Percentiles rank a stretch among this genome's conserved stretches.
Conservation (phyloP, 1,140 invertebrate species). For the Meloidogyne floridensis region DNA sequence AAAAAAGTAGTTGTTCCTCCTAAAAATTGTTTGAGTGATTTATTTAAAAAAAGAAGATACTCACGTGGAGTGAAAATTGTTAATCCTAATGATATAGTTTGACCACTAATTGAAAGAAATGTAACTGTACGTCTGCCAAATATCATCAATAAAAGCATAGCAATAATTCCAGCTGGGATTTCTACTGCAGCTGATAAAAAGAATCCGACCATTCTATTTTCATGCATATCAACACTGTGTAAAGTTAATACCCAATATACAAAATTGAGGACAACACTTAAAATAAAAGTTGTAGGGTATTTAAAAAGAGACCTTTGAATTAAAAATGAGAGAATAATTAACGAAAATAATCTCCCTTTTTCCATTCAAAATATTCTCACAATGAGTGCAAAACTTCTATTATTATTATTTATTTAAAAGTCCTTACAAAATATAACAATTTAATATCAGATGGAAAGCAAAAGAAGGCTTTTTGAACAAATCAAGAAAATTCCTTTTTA, state of each 20-base stretch:
- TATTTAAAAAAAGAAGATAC: neutral
- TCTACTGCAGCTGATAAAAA: constrained; percentile 53
- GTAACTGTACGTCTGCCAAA: constrained; percentile 48
- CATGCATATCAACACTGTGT: constrained; percentile 51
- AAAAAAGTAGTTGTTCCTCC: constrained; percentile 37
- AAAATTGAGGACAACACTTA: constrained; percentile 47
- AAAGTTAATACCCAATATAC: constrained; percentile 52
- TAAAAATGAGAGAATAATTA: too few species aligned
- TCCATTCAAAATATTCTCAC: too few species aligned
- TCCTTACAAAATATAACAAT: constrained; percentile 52
- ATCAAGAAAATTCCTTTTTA: constrained; percentile 40
- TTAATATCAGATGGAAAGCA: constrained; percentile 47
- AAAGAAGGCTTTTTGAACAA: constrained; percentile 40
- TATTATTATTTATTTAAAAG: too few species aligned
- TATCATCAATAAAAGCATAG: constrained; percentile 46
- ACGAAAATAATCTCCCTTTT: too few species aligned
- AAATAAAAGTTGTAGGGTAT: too few species aligned
- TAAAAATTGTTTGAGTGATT: constrained; percentile 27
- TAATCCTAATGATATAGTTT: constrained; percentile 43
- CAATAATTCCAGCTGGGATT: constrained; percentile 51
- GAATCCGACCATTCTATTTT: constrained; percentile 54
- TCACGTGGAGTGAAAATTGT: constrained; percentile 48
- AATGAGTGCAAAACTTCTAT: too few species aligned
- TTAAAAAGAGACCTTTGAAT: too few species aligned
- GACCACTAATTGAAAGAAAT: constrained; percentile 40